phyloP scores from a whole-genome alignment of 2,888 invertebrate genomes.

The Agrotis clavis region DNA sequence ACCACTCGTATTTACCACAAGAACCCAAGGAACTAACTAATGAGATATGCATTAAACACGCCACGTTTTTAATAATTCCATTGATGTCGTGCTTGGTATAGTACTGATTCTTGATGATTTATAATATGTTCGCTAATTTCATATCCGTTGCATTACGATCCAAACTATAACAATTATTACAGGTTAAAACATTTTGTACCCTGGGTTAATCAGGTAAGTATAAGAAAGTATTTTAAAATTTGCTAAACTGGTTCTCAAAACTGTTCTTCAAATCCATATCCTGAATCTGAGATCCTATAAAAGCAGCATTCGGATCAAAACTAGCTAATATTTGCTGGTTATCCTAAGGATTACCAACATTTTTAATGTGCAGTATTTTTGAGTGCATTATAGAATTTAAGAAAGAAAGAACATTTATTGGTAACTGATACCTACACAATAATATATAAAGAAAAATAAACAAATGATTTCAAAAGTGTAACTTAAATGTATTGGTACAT shows the following conservation, averaged over 20 bases:
- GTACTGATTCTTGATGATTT: background rate
- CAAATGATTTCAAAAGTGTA: too few relatives aligned
- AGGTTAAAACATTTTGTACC: background rate
- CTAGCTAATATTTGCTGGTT: background rate
- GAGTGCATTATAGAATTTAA: too few relatives aligned
- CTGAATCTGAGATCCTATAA: background rate
- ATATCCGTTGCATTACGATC: background rate
- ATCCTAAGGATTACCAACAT: background rate
- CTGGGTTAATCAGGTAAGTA: too few relatives aligned
- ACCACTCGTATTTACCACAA: conserved; percentile 9
- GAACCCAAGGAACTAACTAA: background rate
- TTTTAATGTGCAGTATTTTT: background rate
- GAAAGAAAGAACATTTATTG: too few relatives aligned
- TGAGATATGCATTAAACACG: background rate
- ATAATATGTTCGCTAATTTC: too few relatives aligned
- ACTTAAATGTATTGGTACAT: too few relatives aligned
- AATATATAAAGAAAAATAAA: too few relatives aligned
- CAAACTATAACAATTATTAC: background rate
- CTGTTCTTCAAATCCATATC: background rate
- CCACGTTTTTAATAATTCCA: background rate
- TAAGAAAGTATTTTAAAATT: too few relatives aligned
- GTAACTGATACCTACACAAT: too few relatives aligned
- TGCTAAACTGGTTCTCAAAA: too few relatives aligned
- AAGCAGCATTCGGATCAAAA: background rate
- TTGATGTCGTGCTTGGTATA: background rate